Conservation (phyloP, 2,888 invertebrate genomes). For the Molanna angustata region DNA sequence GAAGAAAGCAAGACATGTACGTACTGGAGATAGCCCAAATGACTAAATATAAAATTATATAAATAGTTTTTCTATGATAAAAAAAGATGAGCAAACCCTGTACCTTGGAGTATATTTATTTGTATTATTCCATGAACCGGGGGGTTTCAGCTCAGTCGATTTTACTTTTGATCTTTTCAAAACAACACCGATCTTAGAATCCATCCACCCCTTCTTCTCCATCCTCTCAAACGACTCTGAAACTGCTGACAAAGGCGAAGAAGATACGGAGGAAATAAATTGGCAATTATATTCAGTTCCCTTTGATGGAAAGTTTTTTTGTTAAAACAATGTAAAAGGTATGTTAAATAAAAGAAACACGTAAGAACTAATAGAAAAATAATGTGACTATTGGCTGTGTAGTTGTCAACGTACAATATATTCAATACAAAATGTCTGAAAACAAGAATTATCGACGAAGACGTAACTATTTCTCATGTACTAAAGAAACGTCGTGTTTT, state of each 20-base stretch:
- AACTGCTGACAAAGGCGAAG: conserved; percentile 33
- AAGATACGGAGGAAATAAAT: conserved; percentile 33
- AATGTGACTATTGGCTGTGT: too few species aligned
- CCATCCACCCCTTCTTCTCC: conserved; percentile 18
- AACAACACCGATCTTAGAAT: conserved; percentile 16
- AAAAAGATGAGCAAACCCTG: too few species aligned
- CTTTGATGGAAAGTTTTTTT: conserved; percentile 30
- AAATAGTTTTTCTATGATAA: too few species aligned
- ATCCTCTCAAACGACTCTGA: conserved; percentile 29
- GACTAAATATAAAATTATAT: too few species aligned
- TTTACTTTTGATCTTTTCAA: conserved; percentile 23
- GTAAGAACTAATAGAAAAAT: neutral
- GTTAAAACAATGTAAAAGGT: conserved; percentile 31
- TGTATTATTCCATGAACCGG: conserved; percentile 13
- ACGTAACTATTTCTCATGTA: too few species aligned
- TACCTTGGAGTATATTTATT: too few species aligned
- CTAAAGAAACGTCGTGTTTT: too few species aligned
- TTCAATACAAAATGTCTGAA: too few species aligned
- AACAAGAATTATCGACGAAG: too few species aligned
- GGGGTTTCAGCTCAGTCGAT: conserved; percentile 11
- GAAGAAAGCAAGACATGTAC: too few species aligned
- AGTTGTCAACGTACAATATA: too few species aligned
- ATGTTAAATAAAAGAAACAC: neutral
- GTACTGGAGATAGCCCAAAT: too few species aligned
- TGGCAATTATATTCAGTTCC: conserved; percentile 33